A percentile compares a stretch with the other conserved stretches of the same genome.
phyloP scores from a whole-genome alignment of 2,888 invertebrate genomes.

The Acanthococcus lagerstroemiae region DNA sequence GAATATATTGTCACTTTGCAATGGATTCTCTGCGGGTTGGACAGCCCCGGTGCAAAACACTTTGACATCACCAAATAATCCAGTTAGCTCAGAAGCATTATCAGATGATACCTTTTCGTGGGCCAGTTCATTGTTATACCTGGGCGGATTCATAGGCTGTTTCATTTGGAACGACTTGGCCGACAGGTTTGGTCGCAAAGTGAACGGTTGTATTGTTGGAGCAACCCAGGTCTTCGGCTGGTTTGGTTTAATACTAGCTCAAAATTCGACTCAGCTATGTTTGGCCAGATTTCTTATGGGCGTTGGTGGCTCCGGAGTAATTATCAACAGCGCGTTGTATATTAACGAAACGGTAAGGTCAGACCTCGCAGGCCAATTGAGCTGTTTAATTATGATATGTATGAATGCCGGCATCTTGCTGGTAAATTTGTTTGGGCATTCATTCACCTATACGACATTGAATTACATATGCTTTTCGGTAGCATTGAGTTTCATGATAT shows the following conservation, averaged over 20 bases:
- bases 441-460: conserved; percentile 45
- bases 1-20: not conserved
- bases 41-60: not conserved
- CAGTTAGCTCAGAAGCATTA: not conserved
- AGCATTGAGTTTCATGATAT: conserved; percentile 44
- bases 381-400: conserved; percentile 48
- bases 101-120: conserved; percentile 43
- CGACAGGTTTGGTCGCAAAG: conserved; percentile 48
- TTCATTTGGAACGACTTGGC: conserved; percentile 45
- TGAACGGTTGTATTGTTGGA: conserved; percentile 46
- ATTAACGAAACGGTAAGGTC: conserved; percentile 54
- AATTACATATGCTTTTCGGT: conserved; percentile 46
- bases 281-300: conserved; percentile 51
- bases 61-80: not conserved
- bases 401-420: conserved; percentile 48
- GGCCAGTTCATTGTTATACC: conserved; percentile 48
- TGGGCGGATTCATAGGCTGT: conserved; percentile 48
- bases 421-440: conserved; percentile 46
- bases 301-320: conserved; percentile 47
- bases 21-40: conserved; percentile 16
- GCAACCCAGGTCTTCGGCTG: conserved; percentile 51
- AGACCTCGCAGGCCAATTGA: conserved; percentile 47
- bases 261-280: conserved; percentile 44
- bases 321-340: conserved; percentile 52
- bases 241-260: conserved; percentile 47